A percentile compares a stretch with the other conserved stretches of the same genome.
Conservation (phyloP, 2,888 invertebrate genomes). For the Toxonevra muliebris region DNA sequence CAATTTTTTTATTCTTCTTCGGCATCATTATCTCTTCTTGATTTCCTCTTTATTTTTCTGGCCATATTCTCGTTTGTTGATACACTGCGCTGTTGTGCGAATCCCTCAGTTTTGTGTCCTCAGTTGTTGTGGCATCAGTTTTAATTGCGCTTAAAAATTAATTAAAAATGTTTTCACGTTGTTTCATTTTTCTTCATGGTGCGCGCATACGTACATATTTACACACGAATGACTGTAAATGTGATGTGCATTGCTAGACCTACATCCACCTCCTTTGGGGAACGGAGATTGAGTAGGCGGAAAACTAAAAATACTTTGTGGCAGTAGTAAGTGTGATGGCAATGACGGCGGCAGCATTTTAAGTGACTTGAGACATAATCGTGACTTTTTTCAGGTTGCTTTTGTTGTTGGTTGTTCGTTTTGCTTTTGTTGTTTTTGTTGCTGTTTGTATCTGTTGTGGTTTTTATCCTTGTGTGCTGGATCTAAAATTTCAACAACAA, state of each 20-base stretch:
- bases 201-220: background rate
- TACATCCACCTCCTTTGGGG: too few species aligned
- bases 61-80: too few species aligned
- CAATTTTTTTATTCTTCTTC: too few species aligned
- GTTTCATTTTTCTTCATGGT: slow-evolving; percentile 6
- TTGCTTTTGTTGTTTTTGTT: background rate
- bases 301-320: too few species aligned
- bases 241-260: too few species aligned
- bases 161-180: slow-evolving; percentile 18
- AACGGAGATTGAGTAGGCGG: too few species aligned
- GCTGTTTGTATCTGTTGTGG: background rate
- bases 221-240: too few species aligned
- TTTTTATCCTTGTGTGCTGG: background rate
- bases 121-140: background rate
- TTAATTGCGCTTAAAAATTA: slow-evolving; percentile 29
- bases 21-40: too few species aligned
- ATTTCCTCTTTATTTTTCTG: too few species aligned
- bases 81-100: too few species aligned
- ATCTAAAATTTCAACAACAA: background rate
- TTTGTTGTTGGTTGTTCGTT: background rate
- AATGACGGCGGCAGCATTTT: background rate
- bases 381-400: background rate
- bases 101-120: too few species aligned
- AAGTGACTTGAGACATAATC: background rate
- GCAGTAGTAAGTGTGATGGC: background rate